Evolutionary conservation across 2,113 vertebrate species (phyloP), one percentile per base, ranked within the genome.

Genomic region (Chinchilla lanigera): DNA sequence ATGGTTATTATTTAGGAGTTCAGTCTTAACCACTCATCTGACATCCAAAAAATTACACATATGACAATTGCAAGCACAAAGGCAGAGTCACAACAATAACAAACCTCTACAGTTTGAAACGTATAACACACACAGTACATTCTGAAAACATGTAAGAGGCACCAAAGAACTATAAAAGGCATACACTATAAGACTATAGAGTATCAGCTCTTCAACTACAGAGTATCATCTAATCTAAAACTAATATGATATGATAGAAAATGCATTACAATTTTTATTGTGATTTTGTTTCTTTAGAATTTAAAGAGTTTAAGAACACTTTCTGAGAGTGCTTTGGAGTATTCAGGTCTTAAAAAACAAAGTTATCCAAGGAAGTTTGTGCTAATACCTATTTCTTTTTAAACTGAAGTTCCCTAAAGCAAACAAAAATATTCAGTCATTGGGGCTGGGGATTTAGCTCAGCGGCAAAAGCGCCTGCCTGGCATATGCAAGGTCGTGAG

Each of bases 331-430:
- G 56, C 75, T 96, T 81, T 88, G 24, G 67, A 81, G 38, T 90
- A 96, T 24, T n/a, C 6, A 84, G 9, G n/a, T 92, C 92, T 86
- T 88, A 95, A 96, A 90, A 90, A 93, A 65, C 61, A 97, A 97
- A 96, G 77, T 9, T 78, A 71, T 38, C 69, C 44, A 94, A 94
- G 20, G 33, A 97, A 90, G 24, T 28, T 60, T 52, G 0, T 78
- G 52, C 54, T 86, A 56, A 86, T 56, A 8, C 33, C 80, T 97
- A 67, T 4, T 65, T 14, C 82, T 96, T 96, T 87, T 71, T 92
- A 71, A 96, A 97, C 44, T 81, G 61, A 73, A 88, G 90, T 90
- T 94, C n/a, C 73, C 41, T 88, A 19, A 12, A 67, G 50, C 30
- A 96, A 90, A 96, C 8, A 86, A 93, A 92, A 82, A 75, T 80